Conservation (phyloP, 2,113 vertebrate species). For the Pangasianodon gigas region DNA sequence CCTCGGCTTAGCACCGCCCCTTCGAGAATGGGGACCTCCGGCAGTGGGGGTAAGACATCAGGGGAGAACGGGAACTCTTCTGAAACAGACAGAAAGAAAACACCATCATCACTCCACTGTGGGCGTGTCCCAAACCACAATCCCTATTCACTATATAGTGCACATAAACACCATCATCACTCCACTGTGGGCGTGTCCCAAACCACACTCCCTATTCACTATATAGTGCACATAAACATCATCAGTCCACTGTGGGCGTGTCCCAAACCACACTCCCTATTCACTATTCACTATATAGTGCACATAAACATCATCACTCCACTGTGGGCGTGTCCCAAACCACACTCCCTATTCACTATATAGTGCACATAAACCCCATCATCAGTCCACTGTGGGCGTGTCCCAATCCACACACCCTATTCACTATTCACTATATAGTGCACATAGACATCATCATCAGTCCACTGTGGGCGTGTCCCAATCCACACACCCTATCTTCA, state of each 20-base stretch:
- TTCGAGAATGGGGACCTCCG: conserved; percentile 68
- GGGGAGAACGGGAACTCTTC: conserved; percentile 81
- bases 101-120: not conserved
- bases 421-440: no score
- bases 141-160: not conserved
- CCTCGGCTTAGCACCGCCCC: conserved; percentile 71
- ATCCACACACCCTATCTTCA: no score
- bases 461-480: no score
- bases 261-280: no score
- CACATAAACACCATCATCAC: not conserved
- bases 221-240: no score
- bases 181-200: not conserved
- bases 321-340: not conserved
- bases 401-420: no score
- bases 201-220: not conserved
- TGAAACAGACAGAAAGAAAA: conserved; percentile 56
- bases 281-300: not conserved
- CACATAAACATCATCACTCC: not conserved
- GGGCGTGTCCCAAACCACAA: not conserved
- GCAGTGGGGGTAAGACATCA: conserved; percentile 80
- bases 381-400: no score
- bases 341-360: not conserved
- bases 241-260: not conserved
- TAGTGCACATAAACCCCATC: no score
- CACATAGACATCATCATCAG: no score